Percentiles rank a stretch among this genome's conserved stretches.
phyloP scores from a whole-genome alignment of 2,113 vertebrate genomes.

The Ivindomyrus marchei region DNA sequence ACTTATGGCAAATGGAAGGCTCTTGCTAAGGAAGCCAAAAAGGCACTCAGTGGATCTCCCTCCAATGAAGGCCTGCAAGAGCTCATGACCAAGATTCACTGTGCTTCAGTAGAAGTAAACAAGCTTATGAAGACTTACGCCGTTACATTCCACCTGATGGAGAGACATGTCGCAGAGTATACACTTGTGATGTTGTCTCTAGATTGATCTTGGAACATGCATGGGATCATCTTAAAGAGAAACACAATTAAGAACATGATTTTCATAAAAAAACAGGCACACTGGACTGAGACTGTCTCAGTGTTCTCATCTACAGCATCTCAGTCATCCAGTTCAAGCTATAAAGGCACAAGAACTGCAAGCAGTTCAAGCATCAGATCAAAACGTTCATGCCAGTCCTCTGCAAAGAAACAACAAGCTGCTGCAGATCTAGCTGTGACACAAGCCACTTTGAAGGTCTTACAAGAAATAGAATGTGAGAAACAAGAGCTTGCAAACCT shows the following conservation, averaged over 20 bases:
- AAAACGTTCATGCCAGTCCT: not conserved
- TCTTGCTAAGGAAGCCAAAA: not conserved
- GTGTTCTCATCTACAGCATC: not conserved
- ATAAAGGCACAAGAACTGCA: not conserved
- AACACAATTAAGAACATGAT: not conserved
- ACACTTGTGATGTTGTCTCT: not conserved
- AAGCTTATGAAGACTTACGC: not conserved
- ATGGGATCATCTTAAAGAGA: not conserved
- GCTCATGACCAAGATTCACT: not conserved
- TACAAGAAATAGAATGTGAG: not conserved
- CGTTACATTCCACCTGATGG: not conserved
- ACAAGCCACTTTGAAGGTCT: not conserved
- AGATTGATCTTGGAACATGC: not conserved
- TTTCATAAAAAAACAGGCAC: not conserved
- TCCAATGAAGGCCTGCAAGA: not conserved
- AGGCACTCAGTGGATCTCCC: not conserved
- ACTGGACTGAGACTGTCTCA: not conserved
- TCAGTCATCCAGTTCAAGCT: not conserved
- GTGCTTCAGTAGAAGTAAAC: not conserved
- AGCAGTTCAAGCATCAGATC: not conserved
- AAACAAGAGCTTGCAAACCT: not conserved
- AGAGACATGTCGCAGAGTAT: not conserved
- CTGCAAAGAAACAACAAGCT: not conserved
- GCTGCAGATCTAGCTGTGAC: not conserved
- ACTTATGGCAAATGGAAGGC: too few relatives aligned